These are phyloP conservation scores for Holothuria glaberrima DNA, from an alignment of 35 echinoderm and acorn worm species.

Conservation along the genomic window DNA sequence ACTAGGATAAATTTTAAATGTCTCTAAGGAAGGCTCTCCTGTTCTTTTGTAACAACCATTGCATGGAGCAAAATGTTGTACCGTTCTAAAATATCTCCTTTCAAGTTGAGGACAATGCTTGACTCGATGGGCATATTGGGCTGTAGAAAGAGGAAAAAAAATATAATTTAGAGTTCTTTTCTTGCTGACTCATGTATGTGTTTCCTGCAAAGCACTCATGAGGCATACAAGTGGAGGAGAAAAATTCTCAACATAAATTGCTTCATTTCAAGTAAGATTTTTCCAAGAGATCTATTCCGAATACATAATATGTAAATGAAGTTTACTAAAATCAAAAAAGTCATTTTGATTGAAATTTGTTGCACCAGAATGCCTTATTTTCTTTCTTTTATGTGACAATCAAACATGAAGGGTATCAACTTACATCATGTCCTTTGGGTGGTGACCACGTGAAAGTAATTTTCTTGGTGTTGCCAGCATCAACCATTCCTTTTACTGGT, in stretches of 20 bases:
- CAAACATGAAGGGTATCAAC: not conserved
- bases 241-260: no score
- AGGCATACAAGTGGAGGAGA: no score
- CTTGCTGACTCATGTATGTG: no score
- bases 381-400: not conserved
- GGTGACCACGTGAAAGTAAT: conserved; percentile 86
- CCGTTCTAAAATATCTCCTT: conserved; percentile 87
- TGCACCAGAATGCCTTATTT: no score
- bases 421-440: conserved; percentile 97
- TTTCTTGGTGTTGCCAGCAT: conserved; percentile 82
- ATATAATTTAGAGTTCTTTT: not conserved
- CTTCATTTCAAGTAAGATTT: no score
- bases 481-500: conserved; percentile 87
- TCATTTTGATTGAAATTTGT: no score
- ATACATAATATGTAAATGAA: no score
- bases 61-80: conserved; percentile 82
- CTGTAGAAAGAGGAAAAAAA: conserved; percentile 66
- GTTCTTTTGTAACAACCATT: conserved; percentile 72
- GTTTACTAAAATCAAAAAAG: no score
- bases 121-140: conserved; percentile 83
- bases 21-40: not conserved
- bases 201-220: no score
- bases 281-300: no score
- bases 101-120: conserved; percentile 83
- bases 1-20: not conserved